Percentiles rank a stretch among this genome's conserved stretches.
phyloP scores from a whole-genome alignment of 2,113 vertebrate genomes.

The Oryzias celebensis region DNA sequence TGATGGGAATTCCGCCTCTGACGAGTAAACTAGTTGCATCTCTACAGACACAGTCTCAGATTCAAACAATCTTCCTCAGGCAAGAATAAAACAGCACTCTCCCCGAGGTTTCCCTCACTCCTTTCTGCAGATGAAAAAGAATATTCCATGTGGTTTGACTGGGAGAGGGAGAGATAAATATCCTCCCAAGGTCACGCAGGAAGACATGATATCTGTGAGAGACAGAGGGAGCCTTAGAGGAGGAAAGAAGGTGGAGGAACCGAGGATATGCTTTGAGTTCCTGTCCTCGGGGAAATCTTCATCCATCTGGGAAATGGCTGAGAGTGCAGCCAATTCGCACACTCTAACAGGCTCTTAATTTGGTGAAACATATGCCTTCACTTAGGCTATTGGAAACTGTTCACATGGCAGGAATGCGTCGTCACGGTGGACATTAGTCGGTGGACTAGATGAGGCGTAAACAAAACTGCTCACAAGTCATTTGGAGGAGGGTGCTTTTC shows the following conservation, averaged over 20 bases:
- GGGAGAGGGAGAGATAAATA: constrained; percentile 16
- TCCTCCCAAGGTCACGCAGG: constrained; percentile 54
- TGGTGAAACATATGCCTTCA: constrained; percentile 64
- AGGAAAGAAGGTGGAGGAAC: constrained; percentile 38
- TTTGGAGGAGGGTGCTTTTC: background rate
- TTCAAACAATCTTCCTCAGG: constrained; percentile 18
- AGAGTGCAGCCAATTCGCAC: constrained; percentile 54
- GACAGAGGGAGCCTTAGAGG: constrained; percentile 39
- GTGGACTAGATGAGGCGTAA: constrained; percentile 33
- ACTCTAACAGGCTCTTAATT: constrained; percentile 59
- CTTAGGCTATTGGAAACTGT: constrained; percentile 55
- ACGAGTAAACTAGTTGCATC: background rate
- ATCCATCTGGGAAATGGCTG: constrained; percentile 63
- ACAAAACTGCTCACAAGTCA: constrained; percentile 22
- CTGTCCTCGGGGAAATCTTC: constrained; percentile 61
- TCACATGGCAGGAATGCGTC: constrained; percentile 41
- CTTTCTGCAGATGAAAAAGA: constrained; percentile 15
- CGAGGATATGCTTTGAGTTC: constrained; percentile 50
- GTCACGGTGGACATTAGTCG: constrained; percentile 50
- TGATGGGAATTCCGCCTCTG: background rate
- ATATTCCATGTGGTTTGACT: constrained; percentile 33
- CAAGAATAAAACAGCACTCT: constrained; percentile 11
- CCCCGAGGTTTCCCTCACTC: constrained; percentile 14
- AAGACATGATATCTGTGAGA: constrained; percentile 29
- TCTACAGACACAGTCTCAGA: constrained; percentile 9